Percentiles rank a stretch among this genome's conserved stretches.
Conservation (phyloP, 2,797 vertebrate species). For the Miichthys miiuy region DNA sequence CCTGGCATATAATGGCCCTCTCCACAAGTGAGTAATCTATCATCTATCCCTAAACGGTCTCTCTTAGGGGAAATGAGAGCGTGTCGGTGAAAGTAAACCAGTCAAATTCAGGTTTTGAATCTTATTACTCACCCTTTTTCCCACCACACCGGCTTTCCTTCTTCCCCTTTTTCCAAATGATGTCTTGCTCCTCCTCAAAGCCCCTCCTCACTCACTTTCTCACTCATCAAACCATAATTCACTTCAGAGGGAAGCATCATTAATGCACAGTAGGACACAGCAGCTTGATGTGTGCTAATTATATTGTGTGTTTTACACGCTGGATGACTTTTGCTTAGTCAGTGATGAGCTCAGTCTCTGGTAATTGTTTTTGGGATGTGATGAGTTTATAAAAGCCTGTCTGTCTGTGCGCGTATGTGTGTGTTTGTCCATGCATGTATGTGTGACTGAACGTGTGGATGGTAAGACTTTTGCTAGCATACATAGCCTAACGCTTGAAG, state of each 20-base stretch:
- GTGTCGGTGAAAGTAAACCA: conserved; percentile 19
- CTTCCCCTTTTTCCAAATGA: conserved; percentile 57
- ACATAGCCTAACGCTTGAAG: conserved; percentile 12
- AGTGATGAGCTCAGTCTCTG: conserved; percentile 83
- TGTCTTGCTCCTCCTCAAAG: conserved; percentile 62
- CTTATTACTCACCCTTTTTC: conserved; percentile 7
- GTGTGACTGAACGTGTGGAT: conserved; percentile 26
- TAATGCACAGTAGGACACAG: conserved; percentile 84
- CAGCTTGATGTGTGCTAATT: conserved; percentile 86
- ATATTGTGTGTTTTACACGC: conserved; percentile 87
- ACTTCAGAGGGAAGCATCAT: conserved; percentile 83
- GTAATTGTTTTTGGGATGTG: conserved; percentile 86
- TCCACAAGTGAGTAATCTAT: conserved; percentile 61
- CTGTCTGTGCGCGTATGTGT: conserved; percentile 22
- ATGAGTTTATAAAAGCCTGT: conserved; percentile 83
- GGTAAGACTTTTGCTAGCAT: conserved; percentile 21
- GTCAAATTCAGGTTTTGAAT: conserved; percentile 19
- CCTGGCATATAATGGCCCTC: conserved; percentile 68
- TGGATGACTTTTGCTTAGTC: conserved; percentile 85
- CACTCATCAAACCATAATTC: conserved; percentile 82
- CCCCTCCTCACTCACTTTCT: conserved; percentile 72
- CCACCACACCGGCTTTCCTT: conserved; percentile 15
- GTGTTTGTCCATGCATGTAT: conserved; percentile 27
- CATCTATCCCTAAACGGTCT: conserved; percentile 3
- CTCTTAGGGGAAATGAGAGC: not conserved